A percentile compares a stretch with the other conserved stretches of the same genome.
phyloP scores from a whole-genome alignment of 2,113 vertebrate genomes.

The Datnioides undecimradiatus region DNA sequence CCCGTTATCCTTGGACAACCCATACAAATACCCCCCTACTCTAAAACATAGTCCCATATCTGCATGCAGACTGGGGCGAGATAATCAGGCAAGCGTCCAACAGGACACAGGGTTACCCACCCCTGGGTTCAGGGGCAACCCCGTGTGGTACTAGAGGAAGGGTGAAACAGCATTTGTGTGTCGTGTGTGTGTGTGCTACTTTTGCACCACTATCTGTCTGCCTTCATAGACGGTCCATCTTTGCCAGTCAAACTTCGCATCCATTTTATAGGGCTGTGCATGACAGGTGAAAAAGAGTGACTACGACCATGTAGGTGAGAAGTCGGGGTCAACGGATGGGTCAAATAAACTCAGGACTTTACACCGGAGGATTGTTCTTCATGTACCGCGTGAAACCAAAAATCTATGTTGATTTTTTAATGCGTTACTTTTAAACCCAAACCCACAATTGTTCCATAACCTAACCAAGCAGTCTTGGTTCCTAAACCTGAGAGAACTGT shows the following conservation, averaged over 20 bases:
- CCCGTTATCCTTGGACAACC: slow-evolving; percentile 65
- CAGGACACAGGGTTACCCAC: slow-evolving; percentile 59
- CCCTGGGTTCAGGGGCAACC: slow-evolving; percentile 39
- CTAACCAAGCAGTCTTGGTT: no score
- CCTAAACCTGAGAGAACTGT: no score
- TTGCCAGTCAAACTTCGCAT: not conserved
- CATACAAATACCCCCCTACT: slow-evolving; percentile 42
- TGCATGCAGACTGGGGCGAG: slow-evolving; percentile 45
- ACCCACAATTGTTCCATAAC: no score
- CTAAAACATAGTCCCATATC: slow-evolving; percentile 47
- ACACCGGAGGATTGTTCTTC: no score
- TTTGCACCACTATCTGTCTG: not conserved
- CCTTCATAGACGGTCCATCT: not conserved
- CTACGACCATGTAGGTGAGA: no score
- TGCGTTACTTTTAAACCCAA: no score
- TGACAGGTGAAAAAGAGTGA: no score
- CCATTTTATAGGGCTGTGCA: not conserved
- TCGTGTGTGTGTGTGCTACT: slow-evolving; percentile 4
- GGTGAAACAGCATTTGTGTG: not conserved
- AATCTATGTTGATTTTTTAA: no score
- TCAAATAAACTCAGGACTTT: no score
- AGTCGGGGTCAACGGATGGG: no score
- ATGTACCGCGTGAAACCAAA: no score
- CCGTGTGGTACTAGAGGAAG: not conserved
- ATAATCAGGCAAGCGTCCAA: slow-evolving; percentile 55